These are phyloP conservation scores for Dasypolia templi DNA, from an alignment of 2,888 invertebrate genomes.

Conservation along the genomic window DNA sequence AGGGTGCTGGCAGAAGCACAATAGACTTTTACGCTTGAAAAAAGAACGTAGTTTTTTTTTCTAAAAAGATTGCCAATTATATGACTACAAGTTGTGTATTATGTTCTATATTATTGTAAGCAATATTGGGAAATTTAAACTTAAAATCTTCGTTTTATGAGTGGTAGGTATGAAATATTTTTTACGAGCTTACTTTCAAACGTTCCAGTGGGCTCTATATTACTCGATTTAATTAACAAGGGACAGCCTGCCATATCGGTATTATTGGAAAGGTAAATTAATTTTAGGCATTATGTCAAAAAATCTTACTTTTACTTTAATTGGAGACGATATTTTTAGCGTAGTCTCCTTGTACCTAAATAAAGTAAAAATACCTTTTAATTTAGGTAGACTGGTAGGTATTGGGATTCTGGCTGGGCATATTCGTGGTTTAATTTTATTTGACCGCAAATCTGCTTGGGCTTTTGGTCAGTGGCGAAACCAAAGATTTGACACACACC, in stretches of 20 bases:
- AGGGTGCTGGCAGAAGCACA: too few species aligned
- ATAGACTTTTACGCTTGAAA: slow-evolving; percentile 5
- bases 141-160: not conserved
- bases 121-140: slow-evolving; percentile 22
- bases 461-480: not conserved
- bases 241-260: slow-evolving; percentile 13
- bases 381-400: not conserved
- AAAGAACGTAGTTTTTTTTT: not conserved
- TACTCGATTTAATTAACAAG: slow-evolving; percentile 39
- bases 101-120: slow-evolving; percentile 4
- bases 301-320: slow-evolving; percentile 23
- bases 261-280: slow-evolving; percentile 32
- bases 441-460: not conserved
- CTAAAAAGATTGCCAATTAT: slow-evolving; percentile 6
- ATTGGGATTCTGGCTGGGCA: not conserved
- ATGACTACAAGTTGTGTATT: not conserved
- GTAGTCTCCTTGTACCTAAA: not conserved
- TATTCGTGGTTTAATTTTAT: not conserved
- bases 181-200: slow-evolving; percentile 30
- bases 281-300: slow-evolving; percentile 13
- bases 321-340: slow-evolving; percentile 31
- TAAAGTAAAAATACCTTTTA: not conserved
- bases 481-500: not conserved
- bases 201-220: slow-evolving; percentile 24
- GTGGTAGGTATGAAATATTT: slow-evolving; percentile 7